Conservation (phyloP, 2,113 vertebrate species). For the Cygnus buccinator region DNA sequence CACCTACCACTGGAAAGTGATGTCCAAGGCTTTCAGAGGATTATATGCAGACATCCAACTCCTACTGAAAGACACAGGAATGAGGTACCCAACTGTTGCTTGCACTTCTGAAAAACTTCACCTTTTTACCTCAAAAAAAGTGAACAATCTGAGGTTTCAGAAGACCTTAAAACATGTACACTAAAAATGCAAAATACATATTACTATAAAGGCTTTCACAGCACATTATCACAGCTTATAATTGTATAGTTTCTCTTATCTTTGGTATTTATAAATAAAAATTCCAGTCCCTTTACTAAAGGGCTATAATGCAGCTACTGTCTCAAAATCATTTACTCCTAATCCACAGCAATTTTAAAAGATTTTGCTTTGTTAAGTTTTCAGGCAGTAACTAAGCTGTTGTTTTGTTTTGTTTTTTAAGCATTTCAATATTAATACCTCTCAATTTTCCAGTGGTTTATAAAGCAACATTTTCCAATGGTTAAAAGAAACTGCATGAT, state of each 20-base stretch:
- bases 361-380: background rate
- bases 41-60: background rate
- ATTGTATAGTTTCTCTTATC: background rate
- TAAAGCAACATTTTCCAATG: slow-evolving; percentile 46
- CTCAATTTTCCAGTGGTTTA: background rate
- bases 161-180: background rate
- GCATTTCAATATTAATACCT: background rate
- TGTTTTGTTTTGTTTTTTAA: background rate
- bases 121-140: background rate
- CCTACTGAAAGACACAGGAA: background rate
- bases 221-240: background rate
- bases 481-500: background rate
- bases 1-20: background rate
- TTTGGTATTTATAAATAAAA: slow-evolving; percentile 56
- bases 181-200: background rate
- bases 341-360: background rate
- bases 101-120: background rate
- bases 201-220: background rate
- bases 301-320: background rate
- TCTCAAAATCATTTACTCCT: background rate
- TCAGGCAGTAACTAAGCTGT: slow-evolving; percentile 30
- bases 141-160: background rate
- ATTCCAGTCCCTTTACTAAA: slow-evolving; percentile 18
- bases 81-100: background rate
- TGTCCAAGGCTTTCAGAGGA: background rate